phyloP scores from a whole-genome alignment of 2,113 vertebrate species.

The Nestor notabilis region DNA sequence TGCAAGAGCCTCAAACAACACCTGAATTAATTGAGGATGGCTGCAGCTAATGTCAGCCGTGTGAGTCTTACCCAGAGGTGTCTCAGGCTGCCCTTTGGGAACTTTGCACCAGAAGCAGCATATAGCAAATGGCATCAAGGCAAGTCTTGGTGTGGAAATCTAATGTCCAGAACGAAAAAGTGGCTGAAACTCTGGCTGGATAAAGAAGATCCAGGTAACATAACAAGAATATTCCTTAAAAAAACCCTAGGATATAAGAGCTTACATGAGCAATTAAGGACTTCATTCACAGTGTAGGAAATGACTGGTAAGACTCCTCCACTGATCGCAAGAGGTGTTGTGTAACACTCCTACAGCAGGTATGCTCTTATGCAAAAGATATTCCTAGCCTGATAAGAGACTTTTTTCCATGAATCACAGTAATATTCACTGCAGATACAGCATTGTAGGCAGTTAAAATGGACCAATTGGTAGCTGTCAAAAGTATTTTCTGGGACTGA shows the following conservation, averaged over 20 bases:
- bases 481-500: not conserved
- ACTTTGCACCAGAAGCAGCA: not conserved
- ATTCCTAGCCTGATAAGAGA: not conserved
- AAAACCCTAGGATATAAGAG: not conserved
- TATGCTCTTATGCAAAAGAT: conserved; percentile 2
- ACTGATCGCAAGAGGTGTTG: not conserved
- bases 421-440: not conserved
- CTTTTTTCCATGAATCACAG: not conserved
- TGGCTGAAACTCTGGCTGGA: not conserved
- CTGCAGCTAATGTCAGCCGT: not conserved
- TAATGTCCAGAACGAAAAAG: not conserved
- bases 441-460: not conserved
- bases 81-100: not conserved
- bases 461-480: not conserved
- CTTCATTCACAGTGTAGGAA: not conserved
- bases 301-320: not conserved
- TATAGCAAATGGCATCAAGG: not conserved
- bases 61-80: not conserved
- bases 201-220: not conserved
- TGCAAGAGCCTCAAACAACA: not conserved
- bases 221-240: not conserved
- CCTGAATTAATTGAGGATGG: not conserved
- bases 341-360: not conserved
- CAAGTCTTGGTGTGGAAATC: not conserved
- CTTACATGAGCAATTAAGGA: not conserved